Evolutionary conservation across 2,113 vertebrate species (phyloP).

Genomic region (Dermatemys mawii): DNA sequence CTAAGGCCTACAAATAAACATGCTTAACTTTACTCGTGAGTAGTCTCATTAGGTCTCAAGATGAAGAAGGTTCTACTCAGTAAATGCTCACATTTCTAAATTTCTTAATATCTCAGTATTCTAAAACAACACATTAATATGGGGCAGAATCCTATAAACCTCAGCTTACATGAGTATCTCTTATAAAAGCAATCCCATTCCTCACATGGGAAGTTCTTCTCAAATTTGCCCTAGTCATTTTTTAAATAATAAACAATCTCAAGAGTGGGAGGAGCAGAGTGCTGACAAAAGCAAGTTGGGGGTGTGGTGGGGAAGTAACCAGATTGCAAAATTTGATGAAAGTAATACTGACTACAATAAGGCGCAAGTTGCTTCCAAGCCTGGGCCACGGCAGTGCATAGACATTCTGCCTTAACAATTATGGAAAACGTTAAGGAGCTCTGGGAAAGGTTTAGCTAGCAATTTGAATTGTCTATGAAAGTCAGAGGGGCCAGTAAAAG

Average conservation of each 20-base stretch:
- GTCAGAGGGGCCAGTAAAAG: neutral
- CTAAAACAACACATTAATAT: accelerated
- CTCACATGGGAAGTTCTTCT: neutral
- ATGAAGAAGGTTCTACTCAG: neutral
- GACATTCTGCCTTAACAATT: neutral
- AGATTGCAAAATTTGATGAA: conserved; percentile 42
- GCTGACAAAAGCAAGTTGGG: accelerated
- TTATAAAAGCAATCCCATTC: neutral
- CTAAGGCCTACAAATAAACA: accelerated
- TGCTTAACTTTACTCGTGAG: neutral
- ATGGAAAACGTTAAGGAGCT: conserved; percentile 7
- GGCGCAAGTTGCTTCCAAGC: neutral
- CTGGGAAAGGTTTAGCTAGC: conserved; percentile 10
- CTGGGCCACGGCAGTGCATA: accelerated
- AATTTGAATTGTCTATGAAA: neutral
- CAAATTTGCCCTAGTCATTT: neutral
- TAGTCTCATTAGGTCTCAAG: neutral
- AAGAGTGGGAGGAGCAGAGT: conserved; percentile 21
- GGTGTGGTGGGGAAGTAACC: neutral
- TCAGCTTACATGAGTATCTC: neutral
- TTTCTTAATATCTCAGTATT: neutral
- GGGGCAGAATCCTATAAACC: neutral
- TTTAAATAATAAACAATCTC: neutral
- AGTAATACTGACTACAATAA: conserved; percentile 45
- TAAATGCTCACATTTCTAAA: neutral